Evolutionary conservation across 2,797 vertebrate genomes (phyloP).

Genomic region (Pantherophis alleghaniensis): DNA sequence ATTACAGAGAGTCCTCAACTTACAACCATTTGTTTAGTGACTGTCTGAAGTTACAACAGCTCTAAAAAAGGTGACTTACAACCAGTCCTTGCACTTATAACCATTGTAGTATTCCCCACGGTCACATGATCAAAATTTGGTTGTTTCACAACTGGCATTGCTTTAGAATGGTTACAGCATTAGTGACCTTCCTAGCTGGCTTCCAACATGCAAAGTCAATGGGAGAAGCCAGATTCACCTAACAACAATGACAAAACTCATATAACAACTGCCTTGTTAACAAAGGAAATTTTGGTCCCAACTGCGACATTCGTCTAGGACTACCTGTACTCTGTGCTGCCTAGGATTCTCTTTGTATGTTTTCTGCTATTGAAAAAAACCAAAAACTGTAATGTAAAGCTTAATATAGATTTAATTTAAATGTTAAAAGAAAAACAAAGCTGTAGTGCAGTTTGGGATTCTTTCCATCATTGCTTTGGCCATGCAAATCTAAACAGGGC

Average conservation of each 20-base stretch:
- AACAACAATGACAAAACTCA: background rate
- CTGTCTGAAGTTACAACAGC: background rate
- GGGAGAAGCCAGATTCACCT: background rate
- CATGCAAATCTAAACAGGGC: background rate
- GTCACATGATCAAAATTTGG: background rate
- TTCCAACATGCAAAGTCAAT: background rate
- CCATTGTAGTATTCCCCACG: too few relatives aligned
- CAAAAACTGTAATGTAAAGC: background rate
- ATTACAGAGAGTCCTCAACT: background rate
- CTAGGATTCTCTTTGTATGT: background rate
- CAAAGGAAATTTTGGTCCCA: background rate
- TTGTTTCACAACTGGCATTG: background rate
- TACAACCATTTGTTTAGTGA: background rate
- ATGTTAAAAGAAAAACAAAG: background rate
- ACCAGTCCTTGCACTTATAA: background rate
- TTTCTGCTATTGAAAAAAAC: background rate
- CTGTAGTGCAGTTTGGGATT: background rate
- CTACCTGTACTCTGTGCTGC: background rate
- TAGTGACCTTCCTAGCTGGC: background rate
- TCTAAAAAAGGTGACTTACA: background rate
- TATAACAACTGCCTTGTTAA: background rate
- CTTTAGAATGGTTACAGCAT: too few relatives aligned
- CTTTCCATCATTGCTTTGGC: background rate
- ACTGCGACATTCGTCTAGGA: background rate
- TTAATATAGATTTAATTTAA: background rate